A percentile compares a stretch with the other conserved stretches of the same genome.
Conservation (phyloP, 1,140 invertebrate species). For the Cheumatopsyche charites region DNA sequence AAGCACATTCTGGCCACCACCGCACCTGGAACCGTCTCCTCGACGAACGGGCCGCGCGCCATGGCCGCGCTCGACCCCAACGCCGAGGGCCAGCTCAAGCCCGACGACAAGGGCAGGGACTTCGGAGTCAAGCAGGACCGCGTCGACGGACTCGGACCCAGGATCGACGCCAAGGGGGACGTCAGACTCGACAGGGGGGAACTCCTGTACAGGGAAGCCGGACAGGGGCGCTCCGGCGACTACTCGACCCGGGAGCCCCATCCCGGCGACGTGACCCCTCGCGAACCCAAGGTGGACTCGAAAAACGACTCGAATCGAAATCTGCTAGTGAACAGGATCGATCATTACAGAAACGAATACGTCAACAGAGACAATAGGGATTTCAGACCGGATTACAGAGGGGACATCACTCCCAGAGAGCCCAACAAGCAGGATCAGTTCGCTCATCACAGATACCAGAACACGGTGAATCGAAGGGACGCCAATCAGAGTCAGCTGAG, state of each 20-base stretch:
- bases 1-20: constrained; percentile 55
- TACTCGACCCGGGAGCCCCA: constrained; percentile 36
- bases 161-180: constrained; percentile 40
- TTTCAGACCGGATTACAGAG: constrained; percentile 35
- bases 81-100: constrained; percentile 50
- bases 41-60: constrained; percentile 36
- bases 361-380: constrained; percentile 26
- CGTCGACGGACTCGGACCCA: constrained; percentile 37
- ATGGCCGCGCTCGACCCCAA: constrained; percentile 35
- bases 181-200: constrained; percentile 27
- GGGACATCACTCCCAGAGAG: constrained; percentile 29
- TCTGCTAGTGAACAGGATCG: constrained; percentile 35
- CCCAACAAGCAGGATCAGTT: constrained; percentile 40
- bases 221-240: constrained; percentile 18
- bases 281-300: constrained; percentile 21
- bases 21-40: constrained; percentile 40
- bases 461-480: constrained; percentile 29
- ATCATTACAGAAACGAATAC: constrained; percentile 33
- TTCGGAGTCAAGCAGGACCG: not conserved
- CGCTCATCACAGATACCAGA: constrained; percentile 42
- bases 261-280: constrained; percentile 36
- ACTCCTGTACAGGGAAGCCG: constrained; percentile 37
- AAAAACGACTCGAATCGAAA: constrained; percentile 39
- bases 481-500: constrained; percentile 58
- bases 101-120: not conserved